Conservation (phyloP, 2,797 vertebrate genomes). For the Coregonus sp. region DNA sequence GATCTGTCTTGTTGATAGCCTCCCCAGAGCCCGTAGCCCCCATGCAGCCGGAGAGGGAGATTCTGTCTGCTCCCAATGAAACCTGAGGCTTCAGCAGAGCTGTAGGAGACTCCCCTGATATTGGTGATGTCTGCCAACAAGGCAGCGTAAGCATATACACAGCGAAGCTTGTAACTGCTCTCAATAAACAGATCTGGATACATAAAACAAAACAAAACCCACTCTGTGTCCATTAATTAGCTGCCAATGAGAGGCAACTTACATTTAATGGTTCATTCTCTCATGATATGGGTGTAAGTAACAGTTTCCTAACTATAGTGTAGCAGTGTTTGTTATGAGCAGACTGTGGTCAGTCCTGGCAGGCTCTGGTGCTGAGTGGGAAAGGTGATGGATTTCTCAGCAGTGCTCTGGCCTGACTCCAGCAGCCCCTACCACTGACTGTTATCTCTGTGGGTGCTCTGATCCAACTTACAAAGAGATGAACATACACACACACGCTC, state of each 20-base stretch:
- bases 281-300: slow-evolving; percentile 3
- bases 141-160: neutral
- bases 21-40: slow-evolving; percentile 42
- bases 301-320: neutral
- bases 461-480: slow-evolving; percentile 30
- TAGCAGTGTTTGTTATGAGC: slow-evolving; percentile 22
- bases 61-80: slow-evolving; percentile 17
- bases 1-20: slow-evolving; percentile 59
- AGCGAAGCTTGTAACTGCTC: neutral
- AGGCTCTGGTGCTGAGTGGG: slow-evolving; percentile 49
- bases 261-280: neutral
- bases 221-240: neutral
- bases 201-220: neutral
- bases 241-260: too few relatives aligned
- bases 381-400: slow-evolving; percentile 71
- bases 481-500: neutral
- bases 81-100: slow-evolving; percentile 38
- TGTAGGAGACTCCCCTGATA: slow-evolving; percentile 14
- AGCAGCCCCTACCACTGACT: slow-evolving; percentile 53
- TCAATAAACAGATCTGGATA: neutral
- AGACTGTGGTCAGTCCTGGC: slow-evolving; percentile 28
- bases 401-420: slow-evolving; percentile 60
- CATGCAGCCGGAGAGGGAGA: slow-evolving; percentile 23
- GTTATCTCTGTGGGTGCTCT: slow-evolving; percentile 70
- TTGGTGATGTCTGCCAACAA: slow-evolving; percentile 15